These are phyloP conservation scores for Lissocephala sabroskyi DNA, from an alignment of 2,888 invertebrate species.

Conservation along the genomic window DNA sequence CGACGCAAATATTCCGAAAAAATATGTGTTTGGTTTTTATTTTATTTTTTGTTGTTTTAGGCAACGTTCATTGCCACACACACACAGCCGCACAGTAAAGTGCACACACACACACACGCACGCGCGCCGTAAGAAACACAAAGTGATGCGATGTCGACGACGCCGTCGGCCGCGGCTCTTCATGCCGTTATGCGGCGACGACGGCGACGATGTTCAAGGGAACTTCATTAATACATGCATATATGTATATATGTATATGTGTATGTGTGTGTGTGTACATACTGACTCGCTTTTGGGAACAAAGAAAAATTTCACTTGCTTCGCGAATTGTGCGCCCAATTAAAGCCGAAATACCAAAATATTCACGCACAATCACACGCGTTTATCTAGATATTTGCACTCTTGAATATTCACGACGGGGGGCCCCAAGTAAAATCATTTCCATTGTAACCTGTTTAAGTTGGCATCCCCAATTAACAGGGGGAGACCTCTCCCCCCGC, in stretches of 20 bases:
- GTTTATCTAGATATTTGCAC: not conserved
- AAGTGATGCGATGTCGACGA: constrained; percentile 14
- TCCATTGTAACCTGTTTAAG: no score
- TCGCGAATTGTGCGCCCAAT: constrained; percentile 24
- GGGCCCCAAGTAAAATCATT: no score
- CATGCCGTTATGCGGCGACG: constrained; percentile 27
- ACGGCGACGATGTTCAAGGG: constrained; percentile 32
- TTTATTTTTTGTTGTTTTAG: constrained; percentile 25
- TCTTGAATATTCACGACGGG: constrained; percentile 2
- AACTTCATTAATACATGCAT: constrained; percentile 47
- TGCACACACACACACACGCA: constrained; percentile 8
- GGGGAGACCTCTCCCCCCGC: no score
- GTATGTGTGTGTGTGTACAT: no score
- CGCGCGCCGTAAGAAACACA: constrained; percentile 4
- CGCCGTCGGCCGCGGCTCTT: constrained; percentile 15
- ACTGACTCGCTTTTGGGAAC: constrained; percentile 32
- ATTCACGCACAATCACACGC: constrained; percentile 8
- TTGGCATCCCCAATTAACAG: no score
- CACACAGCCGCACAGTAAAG: constrained; percentile 15
- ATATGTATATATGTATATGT: no score
- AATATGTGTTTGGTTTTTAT: constrained; percentile 21
- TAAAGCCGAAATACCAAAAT: constrained; percentile 13
- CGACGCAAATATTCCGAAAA: constrained; percentile 35
- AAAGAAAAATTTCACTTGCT: constrained; percentile 61
- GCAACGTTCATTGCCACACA: constrained; percentile 37